These are phyloP conservation scores for Atethmia centrago DNA, from an alignment of 2,888 invertebrate species.

Conservation along the genomic window DNA sequence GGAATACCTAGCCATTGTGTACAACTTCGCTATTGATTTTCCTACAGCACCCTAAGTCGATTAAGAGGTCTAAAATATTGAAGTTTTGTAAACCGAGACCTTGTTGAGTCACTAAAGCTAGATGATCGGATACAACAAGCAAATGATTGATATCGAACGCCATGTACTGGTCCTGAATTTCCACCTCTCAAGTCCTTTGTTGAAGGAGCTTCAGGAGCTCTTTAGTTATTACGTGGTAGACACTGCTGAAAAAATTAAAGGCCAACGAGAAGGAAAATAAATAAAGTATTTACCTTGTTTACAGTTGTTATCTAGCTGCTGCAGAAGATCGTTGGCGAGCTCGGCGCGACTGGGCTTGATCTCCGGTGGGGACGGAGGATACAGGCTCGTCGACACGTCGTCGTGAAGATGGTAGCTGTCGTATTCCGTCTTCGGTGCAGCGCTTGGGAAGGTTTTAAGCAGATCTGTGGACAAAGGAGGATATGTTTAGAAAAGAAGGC, in stretches of 20 bases:
- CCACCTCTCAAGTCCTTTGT: not conserved
- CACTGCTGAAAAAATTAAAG: not conserved
- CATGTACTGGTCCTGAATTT: not conserved
- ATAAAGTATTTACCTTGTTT: constrained; percentile 90
- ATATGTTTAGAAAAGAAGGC: not conserved
- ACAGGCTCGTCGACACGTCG: constrained; percentile 78
- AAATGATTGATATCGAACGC: not conserved
- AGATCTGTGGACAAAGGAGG: constrained; percentile 78
- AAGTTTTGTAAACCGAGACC: no score
- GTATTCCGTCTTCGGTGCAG: constrained; percentile 83
- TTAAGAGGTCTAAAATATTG: not conserved
- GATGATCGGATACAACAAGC: not conserved
- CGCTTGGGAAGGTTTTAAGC: constrained; percentile 84
- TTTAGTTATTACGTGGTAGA: not conserved
- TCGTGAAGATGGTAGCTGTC: constrained; percentile 76
- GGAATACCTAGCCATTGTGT: not conserved
- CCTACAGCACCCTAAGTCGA: not conserved
- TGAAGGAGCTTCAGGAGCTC: not conserved
- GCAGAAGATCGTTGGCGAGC: constrained; percentile 92
- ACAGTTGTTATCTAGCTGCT: constrained; percentile 92
- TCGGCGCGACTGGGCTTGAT: constrained; percentile 89
- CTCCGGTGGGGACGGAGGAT: constrained; percentile 86
- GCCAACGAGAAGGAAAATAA: not conserved
- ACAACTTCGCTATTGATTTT: not conserved
- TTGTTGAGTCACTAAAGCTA: not conserved